Evolutionary conservation across 2,797 vertebrate genomes (phyloP).

Genomic region (Darevskia mixta): DNA sequence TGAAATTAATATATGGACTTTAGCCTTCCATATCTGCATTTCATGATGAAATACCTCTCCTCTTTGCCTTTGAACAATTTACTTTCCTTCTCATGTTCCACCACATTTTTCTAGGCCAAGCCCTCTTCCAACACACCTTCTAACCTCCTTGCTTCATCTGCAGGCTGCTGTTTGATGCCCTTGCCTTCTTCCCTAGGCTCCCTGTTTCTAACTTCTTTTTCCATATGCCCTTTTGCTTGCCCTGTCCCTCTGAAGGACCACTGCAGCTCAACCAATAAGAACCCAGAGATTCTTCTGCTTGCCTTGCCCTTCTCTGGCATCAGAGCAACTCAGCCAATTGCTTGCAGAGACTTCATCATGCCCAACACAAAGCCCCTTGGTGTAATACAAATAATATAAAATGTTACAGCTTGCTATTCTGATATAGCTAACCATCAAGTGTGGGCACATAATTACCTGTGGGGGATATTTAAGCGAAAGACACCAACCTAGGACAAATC

Average conservation of each 20-base stretch:
- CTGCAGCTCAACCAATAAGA: background rate
- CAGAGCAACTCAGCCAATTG: background rate
- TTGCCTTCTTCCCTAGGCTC: background rate
- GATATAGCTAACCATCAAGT: slow-evolving; percentile 35
- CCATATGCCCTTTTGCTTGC: background rate
- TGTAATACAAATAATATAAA: background rate
- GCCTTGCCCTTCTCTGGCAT: background rate
- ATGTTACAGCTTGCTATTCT: background rate
- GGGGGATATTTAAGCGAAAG: slow-evolving; percentile 44
- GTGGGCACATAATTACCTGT: slow-evolving; percentile 34
- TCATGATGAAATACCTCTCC: background rate
- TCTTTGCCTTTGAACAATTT: background rate
- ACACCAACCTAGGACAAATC: background rate
- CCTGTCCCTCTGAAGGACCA: background rate
- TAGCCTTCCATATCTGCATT: background rate
- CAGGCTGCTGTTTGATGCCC: background rate
- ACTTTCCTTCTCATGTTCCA: background rate
- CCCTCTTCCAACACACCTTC: too few species aligned
- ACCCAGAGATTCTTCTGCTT: background rate
- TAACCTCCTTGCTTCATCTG: too few species aligned
- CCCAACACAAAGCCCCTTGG: background rate
- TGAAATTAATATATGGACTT: background rate
- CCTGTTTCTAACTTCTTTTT: background rate
- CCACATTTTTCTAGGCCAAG: background rate
- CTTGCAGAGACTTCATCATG: background rate